phyloP scores from a whole-genome alignment of 1,140 invertebrate species.

The Atta texana region DNA sequence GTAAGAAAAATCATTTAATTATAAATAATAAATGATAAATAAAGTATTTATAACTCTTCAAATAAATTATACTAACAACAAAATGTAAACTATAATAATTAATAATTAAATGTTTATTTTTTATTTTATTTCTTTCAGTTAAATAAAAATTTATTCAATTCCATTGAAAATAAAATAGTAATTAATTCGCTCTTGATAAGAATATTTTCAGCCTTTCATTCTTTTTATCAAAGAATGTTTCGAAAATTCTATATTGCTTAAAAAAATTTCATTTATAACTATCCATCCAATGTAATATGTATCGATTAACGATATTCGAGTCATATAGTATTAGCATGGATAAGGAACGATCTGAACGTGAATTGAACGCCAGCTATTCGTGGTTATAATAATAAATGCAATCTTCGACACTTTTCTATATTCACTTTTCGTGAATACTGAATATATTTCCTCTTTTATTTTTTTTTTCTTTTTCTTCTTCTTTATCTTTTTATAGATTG shows the following conservation, averaged over 20 bases:
- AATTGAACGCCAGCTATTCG: background rate
- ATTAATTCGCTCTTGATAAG: background rate
- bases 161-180: background rate
- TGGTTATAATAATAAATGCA: slow-evolving; percentile 26
- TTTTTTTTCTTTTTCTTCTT: background rate
- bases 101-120: background rate
- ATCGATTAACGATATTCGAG: slow-evolving; percentile 34
- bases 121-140: background rate
- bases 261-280: slow-evolving; percentile 25
- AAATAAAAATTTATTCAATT: background rate
- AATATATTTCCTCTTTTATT: background rate
- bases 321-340: background rate
- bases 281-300: background rate
- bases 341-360: slow-evolving; percentile 1
- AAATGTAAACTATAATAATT: background rate
- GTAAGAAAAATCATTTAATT: background rate
- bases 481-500: background rate
- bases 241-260: slow-evolving; percentile 19
- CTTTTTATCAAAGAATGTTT: slow-evolving; percentile 16
- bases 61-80: background rate
- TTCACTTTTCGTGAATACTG: background rate
- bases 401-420: background rate
- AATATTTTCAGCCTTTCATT: background rate
- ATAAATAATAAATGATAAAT: background rate
- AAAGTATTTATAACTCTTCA: background rate